These are phyloP conservation scores for Eupsittula cactorum DNA, from an alignment of 2,113 vertebrate species.

Conservation along the genomic window DNA sequence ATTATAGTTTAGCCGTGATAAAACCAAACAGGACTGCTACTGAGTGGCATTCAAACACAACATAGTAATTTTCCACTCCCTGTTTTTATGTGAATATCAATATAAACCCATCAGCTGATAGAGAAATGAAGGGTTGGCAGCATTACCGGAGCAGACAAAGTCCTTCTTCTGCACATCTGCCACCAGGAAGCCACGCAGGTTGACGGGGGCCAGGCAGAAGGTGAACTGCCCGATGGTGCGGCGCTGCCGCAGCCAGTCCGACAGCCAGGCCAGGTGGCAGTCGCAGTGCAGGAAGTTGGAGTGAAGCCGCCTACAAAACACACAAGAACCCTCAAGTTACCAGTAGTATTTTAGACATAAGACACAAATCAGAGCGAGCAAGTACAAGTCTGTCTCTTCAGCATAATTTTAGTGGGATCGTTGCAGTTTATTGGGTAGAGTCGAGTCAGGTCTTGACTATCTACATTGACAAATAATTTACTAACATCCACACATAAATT, in stretches of 20 bases:
- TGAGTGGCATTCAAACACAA: not conserved
- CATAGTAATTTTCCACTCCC: not conserved
- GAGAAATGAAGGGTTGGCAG: not conserved
- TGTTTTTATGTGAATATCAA: not conserved
- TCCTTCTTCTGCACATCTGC: conserved; percentile 97
- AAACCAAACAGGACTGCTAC: not conserved
- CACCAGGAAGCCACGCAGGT: conserved; percentile 93
- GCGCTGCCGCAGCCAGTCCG: conserved; percentile 94
- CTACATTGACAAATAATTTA: not conserved
- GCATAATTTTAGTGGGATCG: rapidly evolving
- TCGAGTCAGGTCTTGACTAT: not conserved
- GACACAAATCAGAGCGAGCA: not conserved
- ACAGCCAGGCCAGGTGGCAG: conserved; percentile 98
- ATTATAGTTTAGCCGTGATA: not conserved
- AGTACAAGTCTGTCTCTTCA: not conserved
- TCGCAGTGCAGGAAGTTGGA: conserved; percentile 97
- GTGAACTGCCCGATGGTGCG: conserved; percentile 94
- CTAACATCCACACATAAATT: not conserved
- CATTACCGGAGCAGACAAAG: conserved; percentile 90
- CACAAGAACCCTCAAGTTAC: not conserved
- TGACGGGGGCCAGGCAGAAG: conserved; percentile 93
- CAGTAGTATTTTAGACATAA: rapidly evolving
- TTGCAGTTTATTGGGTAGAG: not conserved
- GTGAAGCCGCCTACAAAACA: conserved; percentile 86
- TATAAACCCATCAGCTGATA: not conserved